Base-by-base conservation (phyloP, 2,113 vertebrate species). In the Rhizomys pruinosus region DNA sequence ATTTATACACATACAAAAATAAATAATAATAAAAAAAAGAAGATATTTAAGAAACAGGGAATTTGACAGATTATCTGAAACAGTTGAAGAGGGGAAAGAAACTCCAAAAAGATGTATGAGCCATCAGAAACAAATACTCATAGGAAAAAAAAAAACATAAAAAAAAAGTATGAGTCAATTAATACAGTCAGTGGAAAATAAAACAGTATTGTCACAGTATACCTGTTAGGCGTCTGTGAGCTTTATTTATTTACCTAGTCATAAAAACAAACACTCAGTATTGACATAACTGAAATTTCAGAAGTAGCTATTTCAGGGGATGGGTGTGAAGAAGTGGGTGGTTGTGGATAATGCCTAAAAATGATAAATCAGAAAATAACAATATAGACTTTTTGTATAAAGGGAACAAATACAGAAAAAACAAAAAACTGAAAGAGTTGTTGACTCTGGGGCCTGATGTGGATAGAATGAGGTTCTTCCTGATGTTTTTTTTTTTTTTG, bases 281-380 rank as follows among this genome's bases (percentile, higher is more conserved):
- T 71, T 87, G 89, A 92, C 73, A 66, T 20, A 89, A 71, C 81
- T 74, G 37, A 82, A 91, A 87, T 15, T 88, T 81, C 64, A 90
- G 22, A 42, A 79, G 66, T 90, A 81, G 87, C 78, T 94, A 27
- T 88, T 85, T 63, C 87, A 69, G 90, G 94, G 79, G 32, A 63
- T 80, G 55, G 39, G 39, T 79, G 39, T 74, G 20, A 90, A 82
- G 63, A 92, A 61, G 25, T 94, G 34, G 68, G 34, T 69, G 37
- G 88, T 68, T 82, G 69, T 96, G 85, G 44, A 86, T 88, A 74
- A 61, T 74, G 68, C 96, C 93, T 95, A 93, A 95, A 97, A 92
- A 90, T 88, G 94, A 90, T 93, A 88, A 94, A 32, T 92, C 61
- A 90, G 42, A 96, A 95, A 96, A 96, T 92, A 97, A 72, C 81